Conservation (phyloP, 1,140 invertebrate genomes). For the Pteromalus puparum region DNA sequence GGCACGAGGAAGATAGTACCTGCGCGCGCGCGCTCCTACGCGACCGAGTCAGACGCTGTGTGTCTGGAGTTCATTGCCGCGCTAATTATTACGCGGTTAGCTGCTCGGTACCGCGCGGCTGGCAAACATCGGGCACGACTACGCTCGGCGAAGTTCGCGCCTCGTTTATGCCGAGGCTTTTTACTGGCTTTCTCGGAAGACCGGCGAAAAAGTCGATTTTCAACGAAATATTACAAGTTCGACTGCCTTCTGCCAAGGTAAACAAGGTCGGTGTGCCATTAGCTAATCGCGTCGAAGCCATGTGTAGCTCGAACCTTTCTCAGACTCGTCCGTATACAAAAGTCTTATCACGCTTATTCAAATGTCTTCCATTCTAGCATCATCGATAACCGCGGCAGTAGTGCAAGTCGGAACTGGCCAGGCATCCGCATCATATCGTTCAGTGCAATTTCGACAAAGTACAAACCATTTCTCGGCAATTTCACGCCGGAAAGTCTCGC, state of each 20-base stretch:
- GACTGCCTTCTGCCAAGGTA: neutral
- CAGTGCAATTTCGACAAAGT: no score
- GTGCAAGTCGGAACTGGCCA: no score
- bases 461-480: no score
- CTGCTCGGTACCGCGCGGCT: neutral
- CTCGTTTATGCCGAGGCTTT: neutral
- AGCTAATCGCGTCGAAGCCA: no score
- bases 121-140: neutral
- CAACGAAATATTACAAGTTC: neutral
- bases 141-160: neutral
- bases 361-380: no score
- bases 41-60: neutral
- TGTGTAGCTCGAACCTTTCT: no score
- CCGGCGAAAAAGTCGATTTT: neutral
- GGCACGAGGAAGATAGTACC: neutral
- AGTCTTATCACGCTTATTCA: no score
- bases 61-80: conserved; percentile 9
- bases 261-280: no score
- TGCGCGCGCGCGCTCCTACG: neutral
- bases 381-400: no score
- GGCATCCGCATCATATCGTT: no score
- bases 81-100: conserved; percentile 38
- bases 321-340: no score
- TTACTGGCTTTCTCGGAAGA: conserved; percentile 1
- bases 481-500: no score